These are phyloP conservation scores for Lacerta agilis DNA, from an alignment of 2,797 vertebrate genomes.

Conservation along the genomic window DNA sequence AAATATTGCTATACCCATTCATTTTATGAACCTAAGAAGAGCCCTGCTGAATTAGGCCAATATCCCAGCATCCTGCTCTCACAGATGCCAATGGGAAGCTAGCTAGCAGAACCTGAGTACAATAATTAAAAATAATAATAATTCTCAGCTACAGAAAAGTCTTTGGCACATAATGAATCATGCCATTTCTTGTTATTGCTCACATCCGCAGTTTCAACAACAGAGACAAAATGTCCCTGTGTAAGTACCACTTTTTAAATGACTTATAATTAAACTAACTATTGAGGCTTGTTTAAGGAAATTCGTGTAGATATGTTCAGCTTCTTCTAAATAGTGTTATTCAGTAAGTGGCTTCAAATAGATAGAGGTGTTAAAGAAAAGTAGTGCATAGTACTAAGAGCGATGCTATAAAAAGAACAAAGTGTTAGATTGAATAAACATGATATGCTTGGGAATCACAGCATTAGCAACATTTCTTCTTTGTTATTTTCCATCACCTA, in stretches of 20 bases:
- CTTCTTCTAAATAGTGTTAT: neutral
- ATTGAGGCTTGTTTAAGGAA: conserved; percentile 2
- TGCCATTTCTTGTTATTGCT: neutral
- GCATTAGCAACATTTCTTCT: conserved; percentile 6
- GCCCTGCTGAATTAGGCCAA: neutral
- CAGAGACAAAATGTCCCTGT: neutral
- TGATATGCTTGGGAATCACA: conserved; percentile 6
- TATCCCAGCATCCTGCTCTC: no score
- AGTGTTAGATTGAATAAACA: conserved; percentile 1
- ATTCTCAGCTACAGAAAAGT: neutral
- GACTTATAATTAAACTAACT: conserved; percentile 23
- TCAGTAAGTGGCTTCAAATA: neutral
- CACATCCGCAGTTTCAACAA: neutral
- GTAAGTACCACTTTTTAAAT: conserved; percentile 7
- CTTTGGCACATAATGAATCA: neutral
- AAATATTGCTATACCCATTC: neutral
- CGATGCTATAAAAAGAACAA: neutral
- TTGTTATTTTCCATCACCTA: neutral
- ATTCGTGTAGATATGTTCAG: neutral
- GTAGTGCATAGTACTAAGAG: neutral
- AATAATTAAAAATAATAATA: neutral
- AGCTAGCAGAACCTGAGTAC: neutral
- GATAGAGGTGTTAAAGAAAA: conserved; percentile 11
- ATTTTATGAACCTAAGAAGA: neutral
- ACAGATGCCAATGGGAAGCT: no score